Base-by-base conservation (phyloP, 2,888 invertebrate species). In the Volucella inanis region DNA sequence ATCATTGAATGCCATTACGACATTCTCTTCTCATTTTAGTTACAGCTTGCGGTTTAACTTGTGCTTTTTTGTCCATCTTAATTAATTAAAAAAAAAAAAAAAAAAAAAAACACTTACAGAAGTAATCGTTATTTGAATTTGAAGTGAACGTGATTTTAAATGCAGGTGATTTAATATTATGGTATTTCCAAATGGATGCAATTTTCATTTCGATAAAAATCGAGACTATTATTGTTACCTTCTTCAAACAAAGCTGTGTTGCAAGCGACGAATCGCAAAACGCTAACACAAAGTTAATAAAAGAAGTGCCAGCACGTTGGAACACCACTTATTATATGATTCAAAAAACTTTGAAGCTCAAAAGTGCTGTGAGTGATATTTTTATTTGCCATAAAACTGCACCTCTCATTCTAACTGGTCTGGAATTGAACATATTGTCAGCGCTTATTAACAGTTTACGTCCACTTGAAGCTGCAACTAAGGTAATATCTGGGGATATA, bases 271-370 rank as follows among this genome's bases (percentile, higher is more conserved):
- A 74, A 47, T 54, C 64, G 38, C 54, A 47, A 9, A 22, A 22
- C 18, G 18, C 18, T 22, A 3, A 22, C 2, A 22, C 18, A 71
- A 77, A 77, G 49, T 45, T 22, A 68, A 71, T 49, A 12, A 41
- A 54, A 65, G 45, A 62, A 3, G 18, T 22, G 18, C 18, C 18
- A 22, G 59, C 72, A 38, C 59, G 79, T 15, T 79, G 79, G 79
- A 72, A 67, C 47, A 79, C 65, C 54, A 79, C 72, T 3, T 72
- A 62, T n/a, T 67, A 72, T 52, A 59, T 79, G 79, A 72, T 72
- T 8, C 54, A 79, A 47, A 11, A 45, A 59, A 67, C 72, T 72
- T 59, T 79, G 10, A 50, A 79, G 12, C 57, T 65, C 1, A 50
- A 59, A 52, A 71, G 57, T 72, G 52, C 57, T 50, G 59, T 79